Conservation (phyloP, 2,797 vertebrate species). For the Staurois parvus region DNA sequence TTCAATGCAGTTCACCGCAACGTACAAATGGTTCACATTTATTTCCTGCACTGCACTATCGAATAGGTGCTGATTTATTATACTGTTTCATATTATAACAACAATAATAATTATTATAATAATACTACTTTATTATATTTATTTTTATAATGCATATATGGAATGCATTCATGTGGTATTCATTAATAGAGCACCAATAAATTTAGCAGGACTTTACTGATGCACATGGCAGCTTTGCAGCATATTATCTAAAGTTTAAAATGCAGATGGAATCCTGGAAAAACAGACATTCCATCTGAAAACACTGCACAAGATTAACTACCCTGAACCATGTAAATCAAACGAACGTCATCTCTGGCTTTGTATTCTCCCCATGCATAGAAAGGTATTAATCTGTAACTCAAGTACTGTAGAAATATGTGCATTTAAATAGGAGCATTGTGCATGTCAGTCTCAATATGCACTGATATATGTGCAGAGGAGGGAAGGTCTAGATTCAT, state of each 20-base stretch:
- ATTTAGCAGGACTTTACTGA: too few species aligned
- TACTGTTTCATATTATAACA: too few species aligned
- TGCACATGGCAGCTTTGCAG: not conserved
- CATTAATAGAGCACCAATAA: too few species aligned
- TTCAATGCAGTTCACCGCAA: too few species aligned
- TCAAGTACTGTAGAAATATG: not conserved
- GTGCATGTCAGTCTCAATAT: conserved; percentile 1
- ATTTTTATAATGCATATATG: too few species aligned
- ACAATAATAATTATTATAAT: too few species aligned
- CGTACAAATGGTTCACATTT: too few species aligned
- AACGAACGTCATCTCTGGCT: not conserved
- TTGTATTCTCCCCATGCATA: conserved; percentile 1
- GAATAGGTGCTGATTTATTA: too few species aligned
- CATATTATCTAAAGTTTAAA: not conserved
- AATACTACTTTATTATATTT: too few species aligned
- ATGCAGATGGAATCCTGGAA: not conserved
- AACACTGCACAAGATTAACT: not conserved
- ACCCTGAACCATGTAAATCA: not conserved
- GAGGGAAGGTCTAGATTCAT: not conserved
- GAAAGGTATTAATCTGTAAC: conserved; percentile 5
- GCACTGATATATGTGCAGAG: not conserved
- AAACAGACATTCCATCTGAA: conserved; percentile 12
- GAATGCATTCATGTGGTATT: too few species aligned
- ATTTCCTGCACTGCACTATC: too few species aligned
- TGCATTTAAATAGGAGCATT: conserved; percentile 11